Percentiles rank a stretch among this genome's conserved stretches.
Conservation (phyloP, 2,113 vertebrate genomes). For the Indri indri region DNA sequence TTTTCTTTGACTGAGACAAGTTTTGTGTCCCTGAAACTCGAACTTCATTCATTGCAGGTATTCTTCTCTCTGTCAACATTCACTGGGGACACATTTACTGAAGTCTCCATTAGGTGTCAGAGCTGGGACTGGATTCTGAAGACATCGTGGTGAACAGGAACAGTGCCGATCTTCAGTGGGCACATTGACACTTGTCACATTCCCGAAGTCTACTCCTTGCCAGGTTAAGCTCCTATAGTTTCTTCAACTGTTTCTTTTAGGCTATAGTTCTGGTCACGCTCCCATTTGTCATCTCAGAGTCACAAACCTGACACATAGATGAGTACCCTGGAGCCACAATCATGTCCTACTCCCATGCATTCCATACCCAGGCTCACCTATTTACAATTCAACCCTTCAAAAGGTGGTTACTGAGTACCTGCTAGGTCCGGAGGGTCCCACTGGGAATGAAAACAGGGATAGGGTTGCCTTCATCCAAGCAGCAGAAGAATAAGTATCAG, state of each 20-base stretch:
- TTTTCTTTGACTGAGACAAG: neutral
- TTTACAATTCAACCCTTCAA: neutral
- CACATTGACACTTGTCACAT: neutral
- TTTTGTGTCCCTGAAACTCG: neutral
- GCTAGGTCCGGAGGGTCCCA: neutral
- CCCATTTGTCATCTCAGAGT: neutral
- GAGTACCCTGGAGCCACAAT: neutral
- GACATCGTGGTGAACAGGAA: neutral
- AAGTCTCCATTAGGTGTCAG: neutral
- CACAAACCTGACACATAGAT: neutral
- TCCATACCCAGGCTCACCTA: neutral
- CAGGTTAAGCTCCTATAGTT: neutral
- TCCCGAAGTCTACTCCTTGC: neutral
- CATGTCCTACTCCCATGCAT: rapidly evolving
- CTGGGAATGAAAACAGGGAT: neutral
- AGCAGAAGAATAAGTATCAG: neutral
- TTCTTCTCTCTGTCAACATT: neutral
- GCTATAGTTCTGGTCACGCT: neutral
- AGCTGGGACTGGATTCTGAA: too few relatives aligned
- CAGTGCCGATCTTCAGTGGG: neutral
- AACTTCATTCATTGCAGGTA: neutral
- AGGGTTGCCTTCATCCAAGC: neutral
- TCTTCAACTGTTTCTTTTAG: neutral
- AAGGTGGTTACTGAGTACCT: neutral
- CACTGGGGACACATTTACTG: neutral